Evolutionary conservation across 2,113 vertebrate species (phyloP), one percentile per base, ranked within the genome.

Genomic region (Gila orcuttii): DNA sequence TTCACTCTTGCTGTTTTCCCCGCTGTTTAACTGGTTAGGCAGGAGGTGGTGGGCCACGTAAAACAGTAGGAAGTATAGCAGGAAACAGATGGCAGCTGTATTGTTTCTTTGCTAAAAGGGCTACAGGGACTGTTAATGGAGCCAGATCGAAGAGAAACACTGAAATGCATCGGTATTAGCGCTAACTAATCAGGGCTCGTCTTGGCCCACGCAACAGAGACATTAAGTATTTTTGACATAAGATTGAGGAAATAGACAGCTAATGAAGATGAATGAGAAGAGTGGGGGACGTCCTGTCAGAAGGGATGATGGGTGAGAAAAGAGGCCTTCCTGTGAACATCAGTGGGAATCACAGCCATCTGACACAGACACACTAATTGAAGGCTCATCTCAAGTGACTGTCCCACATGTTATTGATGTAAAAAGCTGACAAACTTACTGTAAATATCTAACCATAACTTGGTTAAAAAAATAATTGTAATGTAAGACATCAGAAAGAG

Each of bases 261-360:
- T 92, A 90, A 92, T 92, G 90, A 92, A 92, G 90, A 91, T 90
- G 87, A 91, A 92, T 92, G 88, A 59, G 85, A 82, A 85, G 74
- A 62, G 62, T 82, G 68, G 81, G 83, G 55, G 31, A 66, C 23
- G 71, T 50, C 84, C 82, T 89, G 88, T 89, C 86, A 77, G 59
- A 81, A n/a, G 11, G 59, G 55, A 52, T 45, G 69, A 79, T 11
- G 23, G 33, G 25, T 23, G 75, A 85, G 52, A 39, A 79, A 60
- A 75, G 60, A 76, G 55, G 31, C 21, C 55, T 71, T 79, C n/a
- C 77, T 68, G 33, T 69, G 69, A 86, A 76, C 57, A 55, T 74
- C 82, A 31, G 77, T 59, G 39, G 36, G 81, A 77, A 86, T 83
- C 79, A 25, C 28, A 66, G 66, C 55, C 66, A 50, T 71, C 25